These are phyloP conservation scores for Lordiphosa stackelbergi DNA, from an alignment of 1,140 invertebrate genomes.

Conservation along the genomic window DNA sequence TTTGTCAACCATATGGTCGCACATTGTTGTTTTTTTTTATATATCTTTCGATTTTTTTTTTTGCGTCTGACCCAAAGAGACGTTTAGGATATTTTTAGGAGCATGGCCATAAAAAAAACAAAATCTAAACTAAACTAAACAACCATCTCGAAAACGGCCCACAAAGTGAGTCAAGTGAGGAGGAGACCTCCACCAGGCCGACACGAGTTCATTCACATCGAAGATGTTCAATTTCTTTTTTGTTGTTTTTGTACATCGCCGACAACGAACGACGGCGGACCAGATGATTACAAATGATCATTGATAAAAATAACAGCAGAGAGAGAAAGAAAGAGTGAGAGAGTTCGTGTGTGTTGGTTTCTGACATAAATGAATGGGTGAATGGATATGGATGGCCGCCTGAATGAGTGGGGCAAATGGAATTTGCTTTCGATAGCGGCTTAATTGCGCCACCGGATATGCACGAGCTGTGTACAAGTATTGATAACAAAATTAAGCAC, in stretches of 20 bases:
- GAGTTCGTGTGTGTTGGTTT: not conserved
- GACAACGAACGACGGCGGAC: slow-evolving; percentile 1
- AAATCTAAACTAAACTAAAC: slow-evolving; percentile 31
- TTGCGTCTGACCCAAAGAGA: slow-evolving; percentile 46
- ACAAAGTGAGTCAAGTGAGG: slow-evolving; percentile 2
- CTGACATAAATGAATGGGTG: slow-evolving; percentile 46
- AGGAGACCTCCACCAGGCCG: slow-evolving; percentile 20
- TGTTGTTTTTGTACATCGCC: slow-evolving; percentile 24
- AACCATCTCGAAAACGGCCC: slow-evolving; percentile 17
- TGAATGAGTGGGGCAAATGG: slow-evolving; percentile 28
- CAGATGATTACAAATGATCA: slow-evolving; percentile 57
- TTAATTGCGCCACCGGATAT: slow-evolving; percentile 52
- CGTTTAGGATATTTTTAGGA: slow-evolving; percentile 37
- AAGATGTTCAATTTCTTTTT: slow-evolving; percentile 51
- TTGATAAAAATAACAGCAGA: slow-evolving; percentile 54
- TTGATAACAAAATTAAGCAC: slow-evolving; percentile 29
- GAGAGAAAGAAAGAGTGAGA: slow-evolving; percentile 2
- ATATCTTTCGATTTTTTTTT: not conserved
- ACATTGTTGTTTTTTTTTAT: slow-evolving; percentile 2
- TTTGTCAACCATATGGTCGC: slow-evolving; percentile 24
- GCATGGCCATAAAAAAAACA: slow-evolving; percentile 19
- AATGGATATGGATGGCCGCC: slow-evolving; percentile 8
- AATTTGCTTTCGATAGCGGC: slow-evolving; percentile 41
- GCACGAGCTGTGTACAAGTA: slow-evolving; percentile 21
- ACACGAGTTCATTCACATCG: slow-evolving; percentile 53